phyloP scores from a whole-genome alignment of 2,888 invertebrate species.

The Pegoplata infirma region DNA sequence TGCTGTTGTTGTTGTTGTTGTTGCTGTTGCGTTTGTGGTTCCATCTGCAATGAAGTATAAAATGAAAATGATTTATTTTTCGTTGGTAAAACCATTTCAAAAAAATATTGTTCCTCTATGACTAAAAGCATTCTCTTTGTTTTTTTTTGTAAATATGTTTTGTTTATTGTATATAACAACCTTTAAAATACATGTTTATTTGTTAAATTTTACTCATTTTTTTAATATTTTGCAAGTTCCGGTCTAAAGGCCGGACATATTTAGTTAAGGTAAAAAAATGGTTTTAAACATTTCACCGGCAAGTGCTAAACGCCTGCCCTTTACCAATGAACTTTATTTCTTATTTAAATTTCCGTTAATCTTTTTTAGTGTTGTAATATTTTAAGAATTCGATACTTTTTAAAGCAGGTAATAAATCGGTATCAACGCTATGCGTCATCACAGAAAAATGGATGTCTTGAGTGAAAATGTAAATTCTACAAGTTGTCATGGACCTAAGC shows the following conservation, averaged over 20 bases:
- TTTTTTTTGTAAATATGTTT: constrained; percentile 17
- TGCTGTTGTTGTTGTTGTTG: constrained; percentile 68
- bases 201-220: constrained; percentile 23
- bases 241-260: constrained; percentile 65
- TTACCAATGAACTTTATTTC: constrained; percentile 7
- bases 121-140: constrained; percentile 27
- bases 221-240: constrained; percentile 68
- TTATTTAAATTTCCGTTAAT: constrained; percentile 30
- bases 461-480: too few species aligned
- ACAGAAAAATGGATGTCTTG: too few species aligned
- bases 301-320: constrained; percentile 55
- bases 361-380: background rate
- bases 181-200: constrained; percentile 20
- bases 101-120: constrained; percentile 23
- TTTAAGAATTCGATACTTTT: background rate
- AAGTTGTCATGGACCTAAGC: too few species aligned
- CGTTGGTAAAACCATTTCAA: too few species aligned
- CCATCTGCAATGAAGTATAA: constrained; percentile 75
- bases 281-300: constrained; percentile 42
- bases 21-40: constrained; percentile 73
- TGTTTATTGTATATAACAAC: constrained; percentile 49
- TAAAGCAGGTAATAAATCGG: too few species aligned
- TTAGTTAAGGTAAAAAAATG: too few species aligned
- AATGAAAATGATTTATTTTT: constrained; percentile 66
- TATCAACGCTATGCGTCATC: too few species aligned